Conservation (phyloP, 2,888 invertebrate genomes). For the Pristionchus maxplancki region DNA sequence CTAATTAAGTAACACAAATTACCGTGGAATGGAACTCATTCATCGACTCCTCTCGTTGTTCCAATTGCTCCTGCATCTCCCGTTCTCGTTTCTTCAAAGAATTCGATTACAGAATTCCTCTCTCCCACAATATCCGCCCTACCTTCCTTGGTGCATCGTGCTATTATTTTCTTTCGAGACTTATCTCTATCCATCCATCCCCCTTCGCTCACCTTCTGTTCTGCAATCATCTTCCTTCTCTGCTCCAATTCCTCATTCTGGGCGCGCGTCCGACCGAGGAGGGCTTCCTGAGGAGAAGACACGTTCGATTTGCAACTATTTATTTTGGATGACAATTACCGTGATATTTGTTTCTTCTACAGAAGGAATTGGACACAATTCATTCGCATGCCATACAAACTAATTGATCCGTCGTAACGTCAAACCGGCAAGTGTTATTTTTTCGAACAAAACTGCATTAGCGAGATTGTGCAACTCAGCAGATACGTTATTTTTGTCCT, state of each 20-base stretch:
- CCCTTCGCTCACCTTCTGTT: conserved; percentile 84
- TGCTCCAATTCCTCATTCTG: conserved; percentile 92
- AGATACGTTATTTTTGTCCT: too few relatives aligned
- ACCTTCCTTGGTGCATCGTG: background rate
- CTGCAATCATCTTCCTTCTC: conserved; percentile 89
- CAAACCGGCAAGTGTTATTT: too few relatives aligned
- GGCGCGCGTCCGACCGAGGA: conserved; percentile 94
- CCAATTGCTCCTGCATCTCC: conserved; percentile 94
- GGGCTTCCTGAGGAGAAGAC: conserved; percentile 83
- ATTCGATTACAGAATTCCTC: background rate
- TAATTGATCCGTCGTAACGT: too few relatives aligned
- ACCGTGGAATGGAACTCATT: conserved; percentile 92
- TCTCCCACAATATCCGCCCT: background rate
- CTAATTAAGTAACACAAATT: too few relatives aligned
- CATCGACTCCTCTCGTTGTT: conserved; percentile 93
- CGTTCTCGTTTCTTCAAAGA: conserved; percentile 82
- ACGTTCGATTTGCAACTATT: too few relatives aligned
- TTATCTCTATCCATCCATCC: background rate
- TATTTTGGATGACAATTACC: too few relatives aligned
- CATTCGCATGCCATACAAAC: too few relatives aligned
- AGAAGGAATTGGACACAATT: too few relatives aligned
- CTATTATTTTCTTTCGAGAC: too few relatives aligned
- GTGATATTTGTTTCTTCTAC: too few relatives aligned
- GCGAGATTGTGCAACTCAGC: too few relatives aligned
- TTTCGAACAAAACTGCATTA: too few relatives aligned